These are phyloP conservation scores for Erythrocercus mccallii DNA, from an alignment of 2,113 vertebrate species.

Conservation along the genomic window DNA sequence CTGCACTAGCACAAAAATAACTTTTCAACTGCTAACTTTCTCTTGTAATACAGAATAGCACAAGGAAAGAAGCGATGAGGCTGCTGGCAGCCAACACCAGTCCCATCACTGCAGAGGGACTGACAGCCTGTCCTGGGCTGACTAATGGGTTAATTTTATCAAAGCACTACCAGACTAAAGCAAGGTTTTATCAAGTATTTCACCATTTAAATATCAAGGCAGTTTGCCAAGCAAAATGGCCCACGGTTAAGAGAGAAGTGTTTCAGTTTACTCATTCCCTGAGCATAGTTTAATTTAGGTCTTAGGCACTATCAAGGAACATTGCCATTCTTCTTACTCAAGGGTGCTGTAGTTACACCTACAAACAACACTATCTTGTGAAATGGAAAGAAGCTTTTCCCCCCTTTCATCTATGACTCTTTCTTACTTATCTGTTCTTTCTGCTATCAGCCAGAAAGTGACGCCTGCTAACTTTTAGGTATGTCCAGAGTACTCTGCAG, in stretches of 20 bases:
- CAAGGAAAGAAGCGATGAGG: neutral
- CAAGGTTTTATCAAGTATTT: slow-evolving; percentile 10
- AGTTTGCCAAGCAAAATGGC: slow-evolving; percentile 40
- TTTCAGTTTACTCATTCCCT: slow-evolving; percentile 12
- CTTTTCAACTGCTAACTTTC: neutral
- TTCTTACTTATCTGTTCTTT: neutral
- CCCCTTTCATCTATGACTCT: neutral
- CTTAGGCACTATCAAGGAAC: neutral
- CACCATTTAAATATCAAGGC: slow-evolving; percentile 25
- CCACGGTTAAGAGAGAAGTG: neutral
- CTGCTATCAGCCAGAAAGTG: neutral
- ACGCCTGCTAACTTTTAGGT: neutral
- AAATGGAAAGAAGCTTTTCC: slow-evolving; percentile 36
- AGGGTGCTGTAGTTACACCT: slow-evolving; percentile 17
- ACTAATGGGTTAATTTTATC: slow-evolving; percentile 35
- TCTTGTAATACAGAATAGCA: neutral
- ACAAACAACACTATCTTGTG: neutral
- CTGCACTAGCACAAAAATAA: slow-evolving; percentile 4
- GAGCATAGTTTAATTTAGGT: neutral
- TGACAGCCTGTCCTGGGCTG: neutral
- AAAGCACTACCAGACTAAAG: neutral
- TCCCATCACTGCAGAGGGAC: neutral
- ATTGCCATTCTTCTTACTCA: slow-evolving; percentile 50
- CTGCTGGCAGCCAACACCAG: neutral
- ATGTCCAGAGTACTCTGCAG: neutral